These are phyloP conservation scores for Noctua comes DNA, from an alignment of 2,888 invertebrate species.

Conservation along the genomic window DNA sequence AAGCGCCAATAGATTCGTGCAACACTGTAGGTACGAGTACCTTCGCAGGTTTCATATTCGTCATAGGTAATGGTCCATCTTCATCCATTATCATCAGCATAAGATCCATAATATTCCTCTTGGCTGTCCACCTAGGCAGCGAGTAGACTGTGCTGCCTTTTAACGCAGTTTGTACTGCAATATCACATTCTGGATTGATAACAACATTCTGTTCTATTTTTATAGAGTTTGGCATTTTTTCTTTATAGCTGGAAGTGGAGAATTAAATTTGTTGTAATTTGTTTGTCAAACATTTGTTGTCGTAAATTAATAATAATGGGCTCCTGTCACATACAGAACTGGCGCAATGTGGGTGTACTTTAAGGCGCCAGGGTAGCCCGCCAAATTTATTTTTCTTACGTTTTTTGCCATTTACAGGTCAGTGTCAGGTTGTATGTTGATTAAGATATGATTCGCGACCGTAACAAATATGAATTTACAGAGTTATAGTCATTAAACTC, in stretches of 20 bases:
- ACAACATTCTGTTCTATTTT: background rate
- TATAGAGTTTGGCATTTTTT: slow-evolving; percentile 16
- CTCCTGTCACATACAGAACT: too few species aligned
- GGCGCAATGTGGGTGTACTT: too few species aligned
- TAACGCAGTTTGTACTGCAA: slow-evolving; percentile 1
- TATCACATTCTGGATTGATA: background rate
- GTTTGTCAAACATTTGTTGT: background rate
- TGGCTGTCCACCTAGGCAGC: background rate
- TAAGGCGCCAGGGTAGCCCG: too few species aligned
- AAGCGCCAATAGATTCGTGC: background rate
- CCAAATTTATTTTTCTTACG: too few species aligned
- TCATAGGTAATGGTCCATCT: slow-evolving; percentile 73
- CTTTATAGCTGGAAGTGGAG: slow-evolving; percentile 15
- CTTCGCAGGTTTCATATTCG: slow-evolving; percentile 66
- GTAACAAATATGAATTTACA: too few species aligned
- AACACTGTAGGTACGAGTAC: slow-evolving; percentile 47
- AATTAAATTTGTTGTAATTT: background rate
- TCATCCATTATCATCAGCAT: slow-evolving; percentile 64
- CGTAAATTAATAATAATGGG: background rate
- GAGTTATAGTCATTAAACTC: too few species aligned
- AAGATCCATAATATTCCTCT: slow-evolving; percentile 28
- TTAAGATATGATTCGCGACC: too few species aligned
- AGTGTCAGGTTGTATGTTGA: too few species aligned
- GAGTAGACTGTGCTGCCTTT: slow-evolving; percentile 21
- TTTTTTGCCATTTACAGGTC: too few species aligned